phyloP scores from a whole-genome alignment of 2,113 vertebrate species.

The Nerophis lumbriciformis region DNA sequence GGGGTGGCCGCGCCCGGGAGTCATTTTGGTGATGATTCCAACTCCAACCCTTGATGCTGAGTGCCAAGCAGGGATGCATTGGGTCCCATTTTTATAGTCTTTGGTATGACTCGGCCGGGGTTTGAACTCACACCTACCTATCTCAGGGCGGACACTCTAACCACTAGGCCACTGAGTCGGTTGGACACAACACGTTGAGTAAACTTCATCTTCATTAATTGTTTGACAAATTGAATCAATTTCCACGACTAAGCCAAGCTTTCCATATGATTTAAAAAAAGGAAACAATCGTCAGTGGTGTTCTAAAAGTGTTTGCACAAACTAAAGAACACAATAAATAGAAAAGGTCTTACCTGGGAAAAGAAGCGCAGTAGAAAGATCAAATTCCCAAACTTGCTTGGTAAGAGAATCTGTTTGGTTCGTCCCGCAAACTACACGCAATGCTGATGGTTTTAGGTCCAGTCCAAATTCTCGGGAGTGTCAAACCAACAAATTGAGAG shows the following conservation, averaged over 20 bases:
- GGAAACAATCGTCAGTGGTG: slow-evolving; percentile 16
- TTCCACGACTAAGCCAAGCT: background rate
- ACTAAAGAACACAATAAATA: slow-evolving; percentile 19
- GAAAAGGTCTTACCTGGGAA: slow-evolving; percentile 71
- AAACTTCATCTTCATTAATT: slow-evolving; percentile 10
- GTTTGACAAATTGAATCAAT: background rate
- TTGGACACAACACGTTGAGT: background rate
- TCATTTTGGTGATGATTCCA: no score
- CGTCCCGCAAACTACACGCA: slow-evolving; percentile 27
- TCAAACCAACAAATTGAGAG: slow-evolving; percentile 32
- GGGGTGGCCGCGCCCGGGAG: no score
- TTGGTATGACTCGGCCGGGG: no score
- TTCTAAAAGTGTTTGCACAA: slow-evolving; percentile 7
- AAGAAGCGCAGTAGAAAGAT: slow-evolving; percentile 65
- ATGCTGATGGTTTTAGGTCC: slow-evolving; percentile 61
- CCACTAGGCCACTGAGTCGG: no score
- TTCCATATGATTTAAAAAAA: background rate
- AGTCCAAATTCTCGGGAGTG: slow-evolving; percentile 58
- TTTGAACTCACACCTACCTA: no score
- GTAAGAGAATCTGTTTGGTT: slow-evolving; percentile 33
- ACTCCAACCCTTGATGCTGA: no score
- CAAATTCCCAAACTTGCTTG: slow-evolving; percentile 56
- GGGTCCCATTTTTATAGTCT: no score
- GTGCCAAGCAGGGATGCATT: no score
- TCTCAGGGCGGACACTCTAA: no score